Evolutionary conservation across 1,140 invertebrate genomes (phyloP).

Genomic region (Drosophila subobscura): DNA sequence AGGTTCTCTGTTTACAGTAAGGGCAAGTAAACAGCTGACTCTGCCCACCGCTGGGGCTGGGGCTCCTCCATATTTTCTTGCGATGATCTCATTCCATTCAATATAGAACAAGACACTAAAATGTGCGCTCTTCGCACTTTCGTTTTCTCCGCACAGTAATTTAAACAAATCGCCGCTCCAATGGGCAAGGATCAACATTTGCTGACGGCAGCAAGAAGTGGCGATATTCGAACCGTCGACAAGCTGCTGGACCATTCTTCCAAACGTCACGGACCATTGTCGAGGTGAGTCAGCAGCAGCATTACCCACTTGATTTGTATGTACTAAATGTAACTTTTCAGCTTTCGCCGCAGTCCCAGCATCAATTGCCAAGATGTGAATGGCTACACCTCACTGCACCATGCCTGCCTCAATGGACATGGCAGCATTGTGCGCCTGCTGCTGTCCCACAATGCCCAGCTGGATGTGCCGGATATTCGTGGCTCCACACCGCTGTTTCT

Average conservation of each 20-base stretch:
- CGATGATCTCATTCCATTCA: constrained; percentile 52
- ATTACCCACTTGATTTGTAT: background rate
- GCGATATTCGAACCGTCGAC: constrained; percentile 93
- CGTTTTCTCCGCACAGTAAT: constrained; percentile 1
- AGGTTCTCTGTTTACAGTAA: constrained; percentile 23
- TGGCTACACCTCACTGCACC: constrained; percentile 96
- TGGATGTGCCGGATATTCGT: constrained; percentile 92
- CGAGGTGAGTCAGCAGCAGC: constrained; percentile 87
- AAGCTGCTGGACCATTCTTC: constrained; percentile 94
- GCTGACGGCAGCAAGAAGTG: constrained; percentile 95
- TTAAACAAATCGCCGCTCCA: constrained; percentile 12
- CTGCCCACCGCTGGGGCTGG: constrained; percentile 28
- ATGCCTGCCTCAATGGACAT: constrained; percentile 95
- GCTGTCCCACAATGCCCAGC: constrained; percentile 93
- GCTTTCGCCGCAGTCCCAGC: constrained; percentile 93
- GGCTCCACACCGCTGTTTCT: constrained; percentile 94
- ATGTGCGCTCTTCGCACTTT: constrained; percentile 17
- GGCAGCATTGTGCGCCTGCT: constrained; percentile 94
- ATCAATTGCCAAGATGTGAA: constrained; percentile 96
- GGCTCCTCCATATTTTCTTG: constrained; percentile 29
- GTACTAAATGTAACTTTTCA: constrained; percentile 77
- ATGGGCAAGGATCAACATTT: constrained; percentile 97
- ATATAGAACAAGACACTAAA: constrained; percentile 25
- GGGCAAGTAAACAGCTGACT: constrained; percentile 49
- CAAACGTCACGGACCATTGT: constrained; percentile 95